These are phyloP conservation scores for Anaspis maculata DNA, from an alignment of 2,888 invertebrate genomes.

Conservation along the genomic window DNA sequence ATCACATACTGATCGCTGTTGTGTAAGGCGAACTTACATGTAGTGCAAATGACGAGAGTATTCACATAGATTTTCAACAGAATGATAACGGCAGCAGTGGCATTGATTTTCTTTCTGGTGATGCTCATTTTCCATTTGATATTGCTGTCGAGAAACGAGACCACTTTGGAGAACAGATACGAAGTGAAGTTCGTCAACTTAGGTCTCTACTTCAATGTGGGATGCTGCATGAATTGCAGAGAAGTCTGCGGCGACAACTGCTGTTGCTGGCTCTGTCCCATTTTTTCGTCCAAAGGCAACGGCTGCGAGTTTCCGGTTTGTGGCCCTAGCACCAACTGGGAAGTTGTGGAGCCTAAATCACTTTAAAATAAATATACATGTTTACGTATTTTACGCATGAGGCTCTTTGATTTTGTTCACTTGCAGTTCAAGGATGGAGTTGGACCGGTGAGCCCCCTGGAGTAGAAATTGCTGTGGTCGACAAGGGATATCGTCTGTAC, in stretches of 20 bases:
- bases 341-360: too few relatives aligned
- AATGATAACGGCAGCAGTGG: background rate
- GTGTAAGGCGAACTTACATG: background rate
- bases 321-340: too few relatives aligned
- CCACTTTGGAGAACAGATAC: conserved; percentile 24
- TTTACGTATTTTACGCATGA: too few relatives aligned
- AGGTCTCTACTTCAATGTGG: conserved; percentile 23
- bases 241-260: conserved; percentile 23
- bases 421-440: too few relatives aligned
- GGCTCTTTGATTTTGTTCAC: too few relatives aligned
- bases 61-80: background rate
- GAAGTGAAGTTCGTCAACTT: conserved; percentile 16
- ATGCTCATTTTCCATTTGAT: conserved; percentile 18
- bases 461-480: too few relatives aligned
- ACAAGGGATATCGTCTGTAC: too few relatives aligned
- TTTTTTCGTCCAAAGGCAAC: conserved; percentile 19
- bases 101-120: conserved; percentile 10
- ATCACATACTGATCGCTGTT: background rate
- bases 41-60: background rate
- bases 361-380: too few relatives aligned
- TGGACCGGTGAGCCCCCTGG: too few relatives aligned
- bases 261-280: conserved; percentile 23
- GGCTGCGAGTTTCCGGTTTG: conserved; percentile 21
- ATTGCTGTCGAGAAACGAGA: conserved; percentile 22
- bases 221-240: conserved; percentile 20